A percentile compares a stretch with the other conserved stretches of the same genome.
These are phyloP conservation scores for Zoanthus sansibaricus DNA, from an alignment of 92 coral and sea anemone species.

Conservation along the genomic window DNA sequence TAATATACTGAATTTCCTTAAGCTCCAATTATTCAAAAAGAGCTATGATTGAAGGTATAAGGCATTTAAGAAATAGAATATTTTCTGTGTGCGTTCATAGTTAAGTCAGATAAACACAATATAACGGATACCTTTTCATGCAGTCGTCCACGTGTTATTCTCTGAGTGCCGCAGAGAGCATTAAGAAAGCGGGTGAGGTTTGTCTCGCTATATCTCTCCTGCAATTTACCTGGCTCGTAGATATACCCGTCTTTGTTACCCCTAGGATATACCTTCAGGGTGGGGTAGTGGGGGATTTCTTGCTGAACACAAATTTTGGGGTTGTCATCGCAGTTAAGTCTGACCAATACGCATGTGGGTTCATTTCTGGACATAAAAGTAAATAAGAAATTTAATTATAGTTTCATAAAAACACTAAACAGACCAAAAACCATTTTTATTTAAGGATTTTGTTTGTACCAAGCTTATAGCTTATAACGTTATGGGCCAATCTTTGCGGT, in stretches of 20 bases:
- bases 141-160: constrained; percentile 79
- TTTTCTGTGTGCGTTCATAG: too few relatives aligned
- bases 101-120: neutral
- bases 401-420: too few relatives aligned
- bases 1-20: too few relatives aligned
- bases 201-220: constrained; percentile 90
- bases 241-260: constrained; percentile 90
- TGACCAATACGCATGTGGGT: constrained; percentile 82
- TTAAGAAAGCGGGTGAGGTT: constrained; percentile 91
- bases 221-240: constrained; percentile 88
- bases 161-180: constrained; percentile 88
- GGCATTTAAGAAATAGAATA: too few relatives aligned
- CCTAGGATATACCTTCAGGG: constrained; percentile 86
- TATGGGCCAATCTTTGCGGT: too few relatives aligned
- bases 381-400: too few relatives aligned
- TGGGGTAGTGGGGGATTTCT: constrained; percentile 86
- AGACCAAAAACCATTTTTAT: too few relatives aligned
- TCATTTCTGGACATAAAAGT: constrained; percentile 75
- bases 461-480: too few relatives aligned
- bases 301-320: constrained; percentile 80
- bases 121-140: constrained; percentile 76
- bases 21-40: too few relatives aligned
- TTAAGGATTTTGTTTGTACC: too few relatives aligned
- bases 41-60: too few relatives aligned
- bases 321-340: constrained; percentile 81